A percentile compares a stretch with the other conserved stretches of the same genome.
Conservation (phyloP, 2,888 invertebrate species). For the Scaptomyza caliginosa region DNA sequence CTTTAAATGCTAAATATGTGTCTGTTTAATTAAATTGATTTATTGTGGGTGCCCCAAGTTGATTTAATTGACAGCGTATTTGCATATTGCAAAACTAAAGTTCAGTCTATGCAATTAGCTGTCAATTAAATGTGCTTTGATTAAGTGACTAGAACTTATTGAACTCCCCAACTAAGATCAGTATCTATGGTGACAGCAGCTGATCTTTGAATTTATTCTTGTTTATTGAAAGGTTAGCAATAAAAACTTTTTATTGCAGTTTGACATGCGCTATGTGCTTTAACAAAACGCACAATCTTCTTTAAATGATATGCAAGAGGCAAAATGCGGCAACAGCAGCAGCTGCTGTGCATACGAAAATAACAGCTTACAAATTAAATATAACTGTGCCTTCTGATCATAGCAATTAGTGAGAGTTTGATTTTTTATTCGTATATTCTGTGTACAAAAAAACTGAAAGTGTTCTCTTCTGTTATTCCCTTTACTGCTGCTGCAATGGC, state of each 20-base stretch:
- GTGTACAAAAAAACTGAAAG: slow-evolving; percentile 49
- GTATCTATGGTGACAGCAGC: slow-evolving; percentile 10
- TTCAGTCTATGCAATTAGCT: slow-evolving; percentile 56
- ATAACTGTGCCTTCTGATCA: slow-evolving; percentile 81
- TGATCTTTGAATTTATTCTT: slow-evolving; percentile 15
- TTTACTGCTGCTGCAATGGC: slow-evolving; percentile 40
- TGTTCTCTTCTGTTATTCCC: slow-evolving; percentile 38
- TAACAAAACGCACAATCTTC: slow-evolving; percentile 27
- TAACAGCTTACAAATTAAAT: slow-evolving; percentile 70
- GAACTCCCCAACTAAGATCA: background rate
- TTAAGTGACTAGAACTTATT: background rate
- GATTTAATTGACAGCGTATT: slow-evolving; percentile 24
- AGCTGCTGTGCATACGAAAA: slow-evolving; percentile 37
- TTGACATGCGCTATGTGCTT: slow-evolving; percentile 2
- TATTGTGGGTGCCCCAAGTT: slow-evolving; percentile 59
- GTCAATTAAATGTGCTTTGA: slow-evolving; percentile 36
- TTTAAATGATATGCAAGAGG: slow-evolving; percentile 40
- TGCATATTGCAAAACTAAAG: slow-evolving; percentile 35
- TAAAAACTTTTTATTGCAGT: background rate
- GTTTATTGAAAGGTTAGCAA: background rate
- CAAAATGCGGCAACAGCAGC: slow-evolving; percentile 12
- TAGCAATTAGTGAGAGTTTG: slow-evolving; percentile 83
- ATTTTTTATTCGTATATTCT: slow-evolving; percentile 63
- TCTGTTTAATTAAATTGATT: slow-evolving; percentile 69
- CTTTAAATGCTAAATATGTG: slow-evolving; percentile 63